Evolutionary conservation across 2,797 vertebrate genomes (phyloP).

Genomic region (Scolopax rusticola): DNA sequence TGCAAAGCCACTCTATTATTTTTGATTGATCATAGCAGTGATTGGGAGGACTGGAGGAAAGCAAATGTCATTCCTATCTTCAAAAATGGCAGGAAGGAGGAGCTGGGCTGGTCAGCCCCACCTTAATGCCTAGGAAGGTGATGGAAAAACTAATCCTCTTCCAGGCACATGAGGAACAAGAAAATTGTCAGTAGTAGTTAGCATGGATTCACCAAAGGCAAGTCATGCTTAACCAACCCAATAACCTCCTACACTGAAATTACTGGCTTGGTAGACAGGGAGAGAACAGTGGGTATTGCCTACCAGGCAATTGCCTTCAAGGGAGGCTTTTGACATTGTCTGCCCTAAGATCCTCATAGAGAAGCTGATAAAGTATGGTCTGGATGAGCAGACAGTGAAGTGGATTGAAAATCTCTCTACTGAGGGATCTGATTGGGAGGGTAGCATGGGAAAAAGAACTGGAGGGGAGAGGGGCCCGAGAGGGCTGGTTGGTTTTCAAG

Average conservation of each 20-base stretch:
- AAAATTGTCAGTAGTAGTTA: background rate
- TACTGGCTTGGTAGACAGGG: background rate
- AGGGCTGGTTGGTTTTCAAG: too few relatives aligned
- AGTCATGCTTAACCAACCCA: background rate
- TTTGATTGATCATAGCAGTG: background rate
- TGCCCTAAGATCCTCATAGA: background rate
- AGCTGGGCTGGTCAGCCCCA: background rate
- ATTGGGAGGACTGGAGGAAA: background rate
- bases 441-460: too few relatives aligned
- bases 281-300: background rate
- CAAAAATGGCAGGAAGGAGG: background rate
- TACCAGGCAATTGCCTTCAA: background rate
- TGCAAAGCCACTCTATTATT: background rate
- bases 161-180: background rate
- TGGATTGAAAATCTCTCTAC: background rate
- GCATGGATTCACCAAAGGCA: background rate
- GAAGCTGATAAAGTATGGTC: background rate
- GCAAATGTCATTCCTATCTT: background rate
- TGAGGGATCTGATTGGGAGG: too few relatives aligned
- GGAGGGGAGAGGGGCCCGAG: too few relatives aligned
- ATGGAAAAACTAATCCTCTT: background rate
- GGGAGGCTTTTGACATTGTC: background rate
- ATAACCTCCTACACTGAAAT: background rate
- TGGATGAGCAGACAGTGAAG: background rate
- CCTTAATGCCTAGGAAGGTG: background rate